Evolutionary conservation across 64 coral and sea anemone species (phyloP).

Genomic region (Acropora yongei): DNA sequence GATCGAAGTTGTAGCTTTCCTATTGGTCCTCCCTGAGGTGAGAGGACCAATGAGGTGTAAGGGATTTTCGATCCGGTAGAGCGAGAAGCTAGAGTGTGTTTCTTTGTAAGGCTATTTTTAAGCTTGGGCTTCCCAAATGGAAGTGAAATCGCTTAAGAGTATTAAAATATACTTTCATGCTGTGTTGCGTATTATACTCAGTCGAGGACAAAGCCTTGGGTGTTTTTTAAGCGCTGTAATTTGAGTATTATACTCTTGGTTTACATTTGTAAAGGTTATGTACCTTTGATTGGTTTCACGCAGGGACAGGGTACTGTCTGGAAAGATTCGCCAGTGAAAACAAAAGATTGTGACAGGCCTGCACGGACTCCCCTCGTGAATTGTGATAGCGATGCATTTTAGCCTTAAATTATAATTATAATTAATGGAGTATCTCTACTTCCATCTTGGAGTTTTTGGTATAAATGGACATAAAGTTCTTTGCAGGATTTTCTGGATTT

Average conservation of each 20-base stretch:
- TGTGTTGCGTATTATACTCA: slow-evolving; percentile 1
- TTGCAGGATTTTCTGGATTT: background rate
- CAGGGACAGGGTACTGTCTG: no score
- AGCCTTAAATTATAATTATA: no score
- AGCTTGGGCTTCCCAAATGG: no score
- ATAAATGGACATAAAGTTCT: background rate
- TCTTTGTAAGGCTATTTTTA: background rate
- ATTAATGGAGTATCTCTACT: background rate
- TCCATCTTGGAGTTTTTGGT: background rate
- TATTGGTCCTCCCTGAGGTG: slow-evolving; percentile 6
- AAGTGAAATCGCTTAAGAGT: no score
- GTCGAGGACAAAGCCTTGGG: background rate
- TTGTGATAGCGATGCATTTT: no score
- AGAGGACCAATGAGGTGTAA: slow-evolving; percentile 17
- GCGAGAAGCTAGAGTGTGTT: slow-evolving; percentile 13
- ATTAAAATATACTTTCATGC: no score
- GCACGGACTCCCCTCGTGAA: no score
- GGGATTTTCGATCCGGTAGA: slow-evolving; percentile 20
- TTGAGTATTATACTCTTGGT: background rate
- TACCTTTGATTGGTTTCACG: no score
- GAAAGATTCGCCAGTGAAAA: no score
- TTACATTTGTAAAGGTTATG: no score
- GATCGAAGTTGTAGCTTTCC: slow-evolving; percentile 23
- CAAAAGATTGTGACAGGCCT: no score
- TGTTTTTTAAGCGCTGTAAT: slow-evolving; percentile 3